A percentile compares a stretch with the other conserved stretches of the same genome.
Conservation (phyloP, 2,113 vertebrate genomes). For the Cryptotis parvus region DNA sequence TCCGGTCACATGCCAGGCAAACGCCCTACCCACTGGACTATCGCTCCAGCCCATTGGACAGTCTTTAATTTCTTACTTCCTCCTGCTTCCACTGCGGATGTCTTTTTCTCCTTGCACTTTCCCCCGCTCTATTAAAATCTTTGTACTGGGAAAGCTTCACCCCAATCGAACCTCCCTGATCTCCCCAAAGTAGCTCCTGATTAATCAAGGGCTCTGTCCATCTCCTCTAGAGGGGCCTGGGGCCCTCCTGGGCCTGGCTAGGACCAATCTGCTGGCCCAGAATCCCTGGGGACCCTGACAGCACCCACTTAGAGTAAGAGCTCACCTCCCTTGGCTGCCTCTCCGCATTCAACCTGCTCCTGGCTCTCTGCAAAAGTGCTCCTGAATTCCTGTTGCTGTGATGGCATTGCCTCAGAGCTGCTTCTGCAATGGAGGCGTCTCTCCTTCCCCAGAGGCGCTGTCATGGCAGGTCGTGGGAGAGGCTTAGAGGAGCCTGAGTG, state of each 20-base stretch:
- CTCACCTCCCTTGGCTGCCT: constrained; percentile 36
- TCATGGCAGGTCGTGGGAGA: constrained; percentile 34
- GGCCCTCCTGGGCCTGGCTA: constrained; percentile 72
- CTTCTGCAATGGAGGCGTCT: neutral
- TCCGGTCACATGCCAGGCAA: too few species aligned
- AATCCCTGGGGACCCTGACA: constrained; percentile 70
- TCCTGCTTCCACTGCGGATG: neutral
- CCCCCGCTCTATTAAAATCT: neutral
- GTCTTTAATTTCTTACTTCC: neutral
- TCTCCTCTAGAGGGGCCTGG: constrained; percentile 73
- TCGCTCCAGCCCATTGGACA: too few species aligned
- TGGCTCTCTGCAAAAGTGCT: constrained; percentile 62
- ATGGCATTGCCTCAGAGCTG: constrained; percentile 35
- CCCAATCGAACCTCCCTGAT: neutral
- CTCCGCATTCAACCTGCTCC: constrained; percentile 55
- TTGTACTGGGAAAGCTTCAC: constrained; percentile 31
- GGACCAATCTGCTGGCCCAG: constrained; percentile 72
- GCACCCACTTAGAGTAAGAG: constrained; percentile 75
- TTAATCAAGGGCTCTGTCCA: constrained; percentile 72
- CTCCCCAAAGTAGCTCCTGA: constrained; percentile 54
- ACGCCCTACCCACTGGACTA: too few species aligned
- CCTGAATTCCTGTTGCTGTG: constrained; percentile 43
- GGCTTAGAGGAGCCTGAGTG: neutral
- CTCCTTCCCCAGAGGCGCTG: constrained; percentile 47
- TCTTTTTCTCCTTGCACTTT: neutral